A percentile compares a stretch with the other conserved stretches of the same genome.
Evolutionary conservation across 2,113 vertebrate species (phyloP).

Genomic region (Reinhardtius hippoglossoides): DNA sequence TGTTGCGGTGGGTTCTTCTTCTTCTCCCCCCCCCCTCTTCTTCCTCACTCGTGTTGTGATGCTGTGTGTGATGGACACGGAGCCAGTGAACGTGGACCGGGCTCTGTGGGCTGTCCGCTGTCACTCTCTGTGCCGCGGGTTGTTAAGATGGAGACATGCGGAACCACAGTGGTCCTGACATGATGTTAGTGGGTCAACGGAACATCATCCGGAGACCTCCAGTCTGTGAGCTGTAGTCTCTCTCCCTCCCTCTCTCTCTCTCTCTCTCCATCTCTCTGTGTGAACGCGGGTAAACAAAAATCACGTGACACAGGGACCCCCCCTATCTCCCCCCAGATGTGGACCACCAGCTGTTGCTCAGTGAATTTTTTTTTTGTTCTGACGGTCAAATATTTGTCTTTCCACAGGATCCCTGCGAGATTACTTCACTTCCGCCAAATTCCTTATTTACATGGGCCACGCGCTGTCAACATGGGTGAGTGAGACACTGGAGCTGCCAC

Average conservation of each 20-base stretch:
- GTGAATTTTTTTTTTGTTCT: not conserved
- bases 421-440: constrained; percentile 92
- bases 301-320: not conserved
- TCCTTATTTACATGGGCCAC: constrained; percentile 95
- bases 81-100: too few relatives aligned
- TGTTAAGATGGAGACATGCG: too few relatives aligned
- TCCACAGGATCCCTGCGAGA: constrained; percentile 83
- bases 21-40: too few relatives aligned
- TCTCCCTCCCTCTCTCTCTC: not conserved
- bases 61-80: not conserved
- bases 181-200: too few relatives aligned
- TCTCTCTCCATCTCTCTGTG: not conserved
- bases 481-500: constrained; percentile 11
- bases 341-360: not conserved
- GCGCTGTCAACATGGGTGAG: constrained; percentile 97
- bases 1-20: constrained; percentile 75
- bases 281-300: not conserved
- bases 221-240: too few relatives aligned
- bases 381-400: not conserved
- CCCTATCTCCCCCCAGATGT: not conserved
- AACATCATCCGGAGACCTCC: too few relatives aligned
- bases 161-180: too few relatives aligned
- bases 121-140: too few relatives aligned
- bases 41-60: not conserved
- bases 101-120: too few relatives aligned